Percentiles rank a stretch among this genome's conserved stretches.
Evolutionary conservation across 2,113 vertebrate genomes (phyloP).

Genomic region (Pachypanchax playfairii): DNA sequence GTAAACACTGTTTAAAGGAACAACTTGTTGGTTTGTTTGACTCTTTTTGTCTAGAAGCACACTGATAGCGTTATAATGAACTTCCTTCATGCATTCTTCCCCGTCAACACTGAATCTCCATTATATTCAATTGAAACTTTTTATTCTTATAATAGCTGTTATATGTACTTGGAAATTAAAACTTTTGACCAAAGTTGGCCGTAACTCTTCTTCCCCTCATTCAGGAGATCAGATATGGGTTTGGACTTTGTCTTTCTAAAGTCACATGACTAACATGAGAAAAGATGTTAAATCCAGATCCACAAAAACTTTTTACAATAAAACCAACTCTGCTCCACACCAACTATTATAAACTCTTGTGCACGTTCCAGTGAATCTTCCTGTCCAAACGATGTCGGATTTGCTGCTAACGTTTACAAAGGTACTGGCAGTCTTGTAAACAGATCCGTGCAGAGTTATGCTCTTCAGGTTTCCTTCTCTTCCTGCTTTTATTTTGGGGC

Average conservation of each 20-base stretch:
- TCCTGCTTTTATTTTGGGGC: constrained; percentile 71
- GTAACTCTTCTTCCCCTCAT: background rate
- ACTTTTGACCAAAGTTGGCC: no score
- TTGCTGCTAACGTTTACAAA: constrained; percentile 68
- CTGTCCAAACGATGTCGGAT: constrained; percentile 60
- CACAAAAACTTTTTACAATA: constrained; percentile 28
- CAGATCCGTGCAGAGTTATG: constrained; percentile 66
- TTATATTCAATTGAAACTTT: no score
- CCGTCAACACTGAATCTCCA: no score
- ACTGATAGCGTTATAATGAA: no score
- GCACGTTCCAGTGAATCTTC: constrained; percentile 56
- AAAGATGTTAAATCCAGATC: constrained; percentile 20
- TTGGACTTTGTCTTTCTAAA: background rate
- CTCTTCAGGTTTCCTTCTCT: constrained; percentile 46
- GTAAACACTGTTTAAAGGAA: no score
- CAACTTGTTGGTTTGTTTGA: no score
- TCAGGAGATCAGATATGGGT: background rate
- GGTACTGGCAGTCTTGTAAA: constrained; percentile 71
- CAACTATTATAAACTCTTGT: constrained; percentile 38
- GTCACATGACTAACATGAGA: background rate
- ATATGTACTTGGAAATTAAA: no score
- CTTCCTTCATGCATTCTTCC: no score
- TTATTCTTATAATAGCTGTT: no score
- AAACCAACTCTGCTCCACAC: constrained; percentile 24
- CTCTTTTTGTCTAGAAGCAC: no score